These are phyloP conservation scores for Chaetops frenatus DNA, from an alignment of 2,113 vertebrate genomes.

Conservation along the genomic window DNA sequence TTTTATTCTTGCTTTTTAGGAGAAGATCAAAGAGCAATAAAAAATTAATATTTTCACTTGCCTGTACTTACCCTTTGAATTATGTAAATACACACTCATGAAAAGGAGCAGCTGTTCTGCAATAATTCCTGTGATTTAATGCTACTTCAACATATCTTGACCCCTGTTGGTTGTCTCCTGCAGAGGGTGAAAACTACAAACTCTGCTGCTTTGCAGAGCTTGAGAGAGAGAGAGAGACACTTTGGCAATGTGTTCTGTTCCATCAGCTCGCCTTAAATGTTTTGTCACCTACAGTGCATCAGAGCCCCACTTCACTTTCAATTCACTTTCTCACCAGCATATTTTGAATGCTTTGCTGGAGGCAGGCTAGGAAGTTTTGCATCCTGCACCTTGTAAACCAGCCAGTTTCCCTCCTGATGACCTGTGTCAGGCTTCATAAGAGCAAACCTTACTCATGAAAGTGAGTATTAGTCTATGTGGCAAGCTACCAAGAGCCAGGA, in stretches of 20 bases:
- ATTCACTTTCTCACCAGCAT: not conserved
- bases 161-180: not conserved
- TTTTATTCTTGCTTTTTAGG: not conserved
- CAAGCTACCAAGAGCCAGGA: not conserved
- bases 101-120: not conserved
- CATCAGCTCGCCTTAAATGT: not conserved
- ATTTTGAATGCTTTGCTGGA: not conserved
- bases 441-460: not conserved
- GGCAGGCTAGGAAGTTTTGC: not conserved
- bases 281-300: not conserved
- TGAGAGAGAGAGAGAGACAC: not conserved
- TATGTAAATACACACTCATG: not conserved
- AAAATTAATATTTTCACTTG: not conserved
- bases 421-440: not conserved
- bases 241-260: not conserved
- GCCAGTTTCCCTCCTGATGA: not conserved
- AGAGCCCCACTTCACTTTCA: not conserved
- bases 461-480: not conserved
- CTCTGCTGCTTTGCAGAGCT: not conserved
- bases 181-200: not conserved
- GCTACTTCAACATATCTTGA: not conserved
- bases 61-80: not conserved
- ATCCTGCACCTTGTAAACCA: not conserved
- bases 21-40: not conserved
- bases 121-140: conserved; percentile 11